phyloP scores from a whole-genome alignment of 2,888 invertebrate genomes.

The Mimachlamys varia region DNA sequence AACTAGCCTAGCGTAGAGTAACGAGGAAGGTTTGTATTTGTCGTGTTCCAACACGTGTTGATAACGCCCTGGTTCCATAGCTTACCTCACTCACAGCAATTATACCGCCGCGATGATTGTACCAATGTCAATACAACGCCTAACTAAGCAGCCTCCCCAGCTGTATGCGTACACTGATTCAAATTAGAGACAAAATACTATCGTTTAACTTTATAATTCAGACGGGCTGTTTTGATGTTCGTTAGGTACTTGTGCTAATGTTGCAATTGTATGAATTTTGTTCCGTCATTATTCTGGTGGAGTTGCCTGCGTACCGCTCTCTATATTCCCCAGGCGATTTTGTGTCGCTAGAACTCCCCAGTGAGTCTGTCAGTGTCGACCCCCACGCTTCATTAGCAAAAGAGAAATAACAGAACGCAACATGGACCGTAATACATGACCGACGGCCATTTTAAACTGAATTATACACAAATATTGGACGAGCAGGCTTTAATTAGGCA shows the following conservation, averaged over 20 bases:
- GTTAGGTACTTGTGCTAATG: background rate
- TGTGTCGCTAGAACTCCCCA: background rate
- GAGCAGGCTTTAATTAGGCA: background rate
- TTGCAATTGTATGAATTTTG: background rate
- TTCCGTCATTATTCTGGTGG: background rate
- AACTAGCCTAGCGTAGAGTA: background rate
- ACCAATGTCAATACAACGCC: background rate
- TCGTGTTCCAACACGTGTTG: background rate
- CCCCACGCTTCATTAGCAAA: slow-evolving; percentile 7
- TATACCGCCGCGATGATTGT: background rate
- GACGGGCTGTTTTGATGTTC: background rate
- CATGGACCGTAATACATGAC: background rate
- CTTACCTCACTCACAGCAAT: background rate
- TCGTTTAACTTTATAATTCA: background rate
- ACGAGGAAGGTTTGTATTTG: background rate
- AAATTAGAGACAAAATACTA: background rate
- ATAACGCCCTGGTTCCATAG: background rate
- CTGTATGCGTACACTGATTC: background rate
- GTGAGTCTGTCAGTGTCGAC: background rate
- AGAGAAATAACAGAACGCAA: background rate
- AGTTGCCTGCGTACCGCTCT: background rate
- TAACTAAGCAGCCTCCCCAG: background rate
- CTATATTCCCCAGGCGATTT: background rate
- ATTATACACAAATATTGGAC: background rate
- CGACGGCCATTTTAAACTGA: slow-evolving; percentile 17